Evolutionary conservation across 2,797 vertebrate genomes (phyloP), one percentile per base, ranked within the genome.

Genomic region (Phyllotis vaccarum): DNA sequence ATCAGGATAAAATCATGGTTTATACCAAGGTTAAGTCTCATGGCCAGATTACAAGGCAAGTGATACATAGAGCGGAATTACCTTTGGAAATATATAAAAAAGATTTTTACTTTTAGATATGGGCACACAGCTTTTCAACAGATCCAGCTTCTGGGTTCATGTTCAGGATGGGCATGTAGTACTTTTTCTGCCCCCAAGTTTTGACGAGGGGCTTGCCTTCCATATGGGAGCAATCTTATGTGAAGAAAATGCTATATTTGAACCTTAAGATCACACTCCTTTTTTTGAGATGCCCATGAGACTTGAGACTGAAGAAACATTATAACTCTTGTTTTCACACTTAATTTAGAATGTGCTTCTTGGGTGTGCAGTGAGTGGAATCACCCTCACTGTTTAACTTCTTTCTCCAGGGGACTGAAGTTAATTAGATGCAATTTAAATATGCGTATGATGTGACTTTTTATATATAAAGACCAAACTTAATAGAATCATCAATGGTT

Each of bases 281-380:
- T 78, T 94, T 78, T 95, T 64, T 70, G 66, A 92, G 70, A 94
- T 52, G n/a, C 49, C 83, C 74, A 54, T 82, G 95, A 87, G 85
- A 91, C n/a, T 22, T 79, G 66, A 94, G 58, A 93, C 64, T 91
- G 75, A 89, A 90, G 64, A 91, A 94, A 91, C 68, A 94, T 74
- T 22, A 9, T 62, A 93, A 56, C 37, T 89, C 52, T 46, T 94
- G 75, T 93, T 96, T 96, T 96, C 85, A 95, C 85, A 96, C 43
- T 95, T 93, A 95, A 91, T 93, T 93, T 93, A 95, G 74, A 56
- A 49, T 68, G 46, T 90, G 66, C 43, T 93, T 37, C 46, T 83
- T 95, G 79, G 90, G 70, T 86, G 34, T 78, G 90, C 75, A 24
- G 56, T 83, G 81, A 96, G 90, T 90, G 52, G 60, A 91, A 93